Evolutionary conservation across 2,113 vertebrate genomes (phyloP).

Genomic region (Speoplatyrhinus poulsoni): DNA sequence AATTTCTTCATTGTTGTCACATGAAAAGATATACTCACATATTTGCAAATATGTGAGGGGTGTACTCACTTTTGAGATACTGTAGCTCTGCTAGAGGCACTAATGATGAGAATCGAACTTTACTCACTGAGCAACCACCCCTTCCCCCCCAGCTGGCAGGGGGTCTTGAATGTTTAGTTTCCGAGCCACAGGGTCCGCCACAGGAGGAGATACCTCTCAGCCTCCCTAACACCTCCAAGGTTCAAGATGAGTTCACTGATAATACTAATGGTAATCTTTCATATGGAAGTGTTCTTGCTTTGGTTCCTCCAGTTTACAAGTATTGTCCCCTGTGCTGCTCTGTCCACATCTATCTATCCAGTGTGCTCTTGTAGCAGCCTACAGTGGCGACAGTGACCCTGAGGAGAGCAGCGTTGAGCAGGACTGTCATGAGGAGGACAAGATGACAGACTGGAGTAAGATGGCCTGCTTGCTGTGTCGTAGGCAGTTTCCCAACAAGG

Average conservation of each 20-base stretch:
- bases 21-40: no score
- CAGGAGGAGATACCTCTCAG: slow-evolving; percentile 84
- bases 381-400: slow-evolving; percentile 95
- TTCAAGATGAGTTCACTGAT: slow-evolving; percentile 24
- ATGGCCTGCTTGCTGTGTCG: slow-evolving; percentile 94
- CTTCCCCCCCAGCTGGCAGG: slow-evolving; percentile 74
- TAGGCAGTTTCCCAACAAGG: slow-evolving; percentile 95
- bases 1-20: no score
- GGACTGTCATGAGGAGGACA: slow-evolving; percentile 85
- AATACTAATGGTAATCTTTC: background rate
- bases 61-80: no score
- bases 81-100: no score
- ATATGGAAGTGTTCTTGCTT: background rate
- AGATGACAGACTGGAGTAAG: slow-evolving; percentile 95
- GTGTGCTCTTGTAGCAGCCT: slow-evolving; percentile 93
- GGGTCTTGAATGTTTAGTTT: slow-evolving; percentile 85
- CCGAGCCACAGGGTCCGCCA: slow-evolving; percentile 79
- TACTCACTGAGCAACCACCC: background rate
- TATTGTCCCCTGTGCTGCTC: background rate
- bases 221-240: slow-evolving; percentile 62
- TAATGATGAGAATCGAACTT: background rate
- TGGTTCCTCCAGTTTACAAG: background rate
- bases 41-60: no score
- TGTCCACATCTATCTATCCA: slow-evolving; percentile 42
- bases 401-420: slow-evolving; percentile 82